These are phyloP conservation scores for Tenualosa thibaudeaui DNA, from an alignment of 2,797 vertebrate species.

Conservation along the genomic window DNA sequence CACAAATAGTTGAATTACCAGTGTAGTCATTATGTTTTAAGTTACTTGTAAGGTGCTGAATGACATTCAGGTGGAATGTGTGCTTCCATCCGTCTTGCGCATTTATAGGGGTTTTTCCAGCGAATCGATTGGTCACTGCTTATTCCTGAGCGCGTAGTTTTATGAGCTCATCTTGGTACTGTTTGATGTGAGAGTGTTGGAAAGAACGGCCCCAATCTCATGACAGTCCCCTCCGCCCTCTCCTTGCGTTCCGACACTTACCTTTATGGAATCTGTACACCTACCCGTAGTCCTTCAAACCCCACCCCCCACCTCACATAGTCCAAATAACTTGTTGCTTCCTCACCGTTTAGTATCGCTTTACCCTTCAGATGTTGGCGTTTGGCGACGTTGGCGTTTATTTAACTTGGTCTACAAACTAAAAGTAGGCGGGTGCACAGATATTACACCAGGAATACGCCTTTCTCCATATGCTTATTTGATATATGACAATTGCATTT, in stretches of 20 bases:
- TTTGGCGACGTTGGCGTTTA: not conserved
- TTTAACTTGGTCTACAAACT: not conserved
- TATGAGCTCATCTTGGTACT: constrained; percentile 50
- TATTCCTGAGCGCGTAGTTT: constrained; percentile 41
- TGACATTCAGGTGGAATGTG: constrained; percentile 11
- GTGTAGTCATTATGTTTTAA: not conserved
- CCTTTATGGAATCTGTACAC: not conserved
- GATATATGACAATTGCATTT: not conserved
- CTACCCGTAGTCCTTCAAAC: not conserved
- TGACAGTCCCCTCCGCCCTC: not conserved
- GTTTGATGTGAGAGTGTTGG: constrained; percentile 47
- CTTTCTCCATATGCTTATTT: not conserved
- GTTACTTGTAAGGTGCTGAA: not conserved
- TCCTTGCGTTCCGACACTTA: not conserved
- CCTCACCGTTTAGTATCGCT: not conserved
- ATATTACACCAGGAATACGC: no score
- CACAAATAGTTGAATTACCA: not conserved
- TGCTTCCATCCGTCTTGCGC: constrained; percentile 31
- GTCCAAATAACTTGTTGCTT: not conserved
- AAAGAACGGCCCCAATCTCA: not conserved
- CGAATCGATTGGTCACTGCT: constrained; percentile 49
- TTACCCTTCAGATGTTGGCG: not conserved
- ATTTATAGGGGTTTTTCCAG: constrained; percentile 33
- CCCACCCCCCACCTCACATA: no score
- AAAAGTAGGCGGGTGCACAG: not conserved